Base-by-base conservation (phyloP, 2,113 vertebrate species). In the Carollia perspicillata region DNA sequence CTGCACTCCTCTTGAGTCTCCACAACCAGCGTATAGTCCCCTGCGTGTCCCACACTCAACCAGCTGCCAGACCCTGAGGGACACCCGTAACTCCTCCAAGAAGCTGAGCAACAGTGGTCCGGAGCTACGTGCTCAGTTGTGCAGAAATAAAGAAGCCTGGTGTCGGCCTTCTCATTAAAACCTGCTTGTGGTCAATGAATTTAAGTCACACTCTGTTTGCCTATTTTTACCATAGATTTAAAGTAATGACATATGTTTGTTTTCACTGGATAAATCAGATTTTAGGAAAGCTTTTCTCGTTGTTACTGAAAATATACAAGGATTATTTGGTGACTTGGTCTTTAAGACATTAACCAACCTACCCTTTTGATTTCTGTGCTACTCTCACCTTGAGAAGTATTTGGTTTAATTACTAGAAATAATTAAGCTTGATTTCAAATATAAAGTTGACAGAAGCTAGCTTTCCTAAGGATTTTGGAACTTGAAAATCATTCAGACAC, bases 391-490 rank as follows among this genome's bases (percentile, higher is more conserved):
- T 22, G 60, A 69, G 58, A 69, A 35, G 22, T 60, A 65, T 18
- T 58, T 35, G 30, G 72, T 17, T 51, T 75, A 81, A 77, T 18
- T 63, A 83, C 60, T 53, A 63, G 9, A 84, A 44, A 65, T 42
- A 74, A 90, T 6, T 69, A 44, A 44, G 30, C 33, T 78, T 88
- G 49, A 60, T 75, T 44, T 83, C 69, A 94, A 49, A 65, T 28
- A 40, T 33, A 30, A 65, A 92, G 42, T 55, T 94, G 81, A 69
- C 28, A 74, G 49, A 87, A 13, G 22, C n/a, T 85, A 75, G 68
- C 40, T 49, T 33, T 66, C 47, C 68, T 44, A 75, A 75, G 63
- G 75, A 74, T 60, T 75, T 53, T 28, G 9, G 55, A 47, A 72
- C 37, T 30, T 49, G 53, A 37, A 47, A 13, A 28, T 20, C 2